Evolutionary conservation across 2,113 vertebrate genomes (phyloP).

Genomic region (Pelodiscus sinensis): DNA sequence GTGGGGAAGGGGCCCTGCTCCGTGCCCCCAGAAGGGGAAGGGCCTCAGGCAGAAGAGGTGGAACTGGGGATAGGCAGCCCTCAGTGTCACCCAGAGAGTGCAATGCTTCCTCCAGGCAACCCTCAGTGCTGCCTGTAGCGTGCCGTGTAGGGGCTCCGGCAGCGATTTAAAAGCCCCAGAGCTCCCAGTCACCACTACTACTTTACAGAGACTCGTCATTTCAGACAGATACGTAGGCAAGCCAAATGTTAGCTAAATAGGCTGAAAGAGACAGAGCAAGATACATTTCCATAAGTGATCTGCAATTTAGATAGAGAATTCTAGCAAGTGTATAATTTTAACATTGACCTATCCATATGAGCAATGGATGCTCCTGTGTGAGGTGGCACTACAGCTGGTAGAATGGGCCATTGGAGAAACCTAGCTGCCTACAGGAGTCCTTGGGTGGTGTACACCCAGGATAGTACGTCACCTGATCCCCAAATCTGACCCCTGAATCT

Average conservation of each 20-base stretch:
- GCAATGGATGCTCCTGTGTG: background rate
- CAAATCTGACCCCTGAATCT: background rate
- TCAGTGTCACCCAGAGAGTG: too few species aligned
- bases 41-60: too few species aligned
- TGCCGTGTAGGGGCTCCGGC: too few species aligned
- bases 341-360: background rate
- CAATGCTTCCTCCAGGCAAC: too few species aligned
- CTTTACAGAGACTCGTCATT: too few species aligned
- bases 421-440: background rate
- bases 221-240: background rate
- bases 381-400: background rate
- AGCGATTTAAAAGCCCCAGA: too few species aligned
- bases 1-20: too few species aligned
- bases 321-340: background rate
- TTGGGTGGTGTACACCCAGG: background rate
- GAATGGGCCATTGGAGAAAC: background rate
- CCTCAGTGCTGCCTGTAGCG: too few species aligned
- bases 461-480: background rate
- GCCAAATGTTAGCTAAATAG: background rate
- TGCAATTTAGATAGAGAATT: background rate
- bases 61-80: too few species aligned
- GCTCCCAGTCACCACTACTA: too few species aligned
- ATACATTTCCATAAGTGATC: background rate
- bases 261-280: background rate
- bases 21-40: too few species aligned